phyloP scores from a whole-genome alignment of 2,888 invertebrate species.

The Carterocephalus palaemon region DNA sequence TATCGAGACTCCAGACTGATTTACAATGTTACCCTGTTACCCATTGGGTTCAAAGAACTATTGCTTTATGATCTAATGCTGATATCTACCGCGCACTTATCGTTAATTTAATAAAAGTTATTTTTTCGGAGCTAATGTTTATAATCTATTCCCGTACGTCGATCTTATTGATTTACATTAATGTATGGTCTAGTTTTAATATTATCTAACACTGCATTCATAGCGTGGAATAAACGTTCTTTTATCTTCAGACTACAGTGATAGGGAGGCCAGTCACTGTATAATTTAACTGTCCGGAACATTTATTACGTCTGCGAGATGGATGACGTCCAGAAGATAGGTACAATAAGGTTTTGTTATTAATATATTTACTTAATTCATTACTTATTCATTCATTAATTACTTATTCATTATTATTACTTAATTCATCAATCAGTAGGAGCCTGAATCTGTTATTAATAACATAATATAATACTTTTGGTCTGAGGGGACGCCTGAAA shows the following conservation, averaged over 20 bases:
- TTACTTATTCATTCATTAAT: too few species aligned
- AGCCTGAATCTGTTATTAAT: too few species aligned
- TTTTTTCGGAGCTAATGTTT: constrained; percentile 17
- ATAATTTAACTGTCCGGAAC: too few species aligned
- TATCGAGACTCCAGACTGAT: background rate
- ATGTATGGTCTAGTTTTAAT: background rate
- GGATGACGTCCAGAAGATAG: too few species aligned
- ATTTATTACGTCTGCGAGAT: too few species aligned
- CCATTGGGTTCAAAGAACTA: background rate
- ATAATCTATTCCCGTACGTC: constrained; percentile 5
- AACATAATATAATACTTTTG: too few species aligned
- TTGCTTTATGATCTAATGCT: constrained; percentile 8
- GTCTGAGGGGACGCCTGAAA: too few species aligned
- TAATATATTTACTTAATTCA: too few species aligned
- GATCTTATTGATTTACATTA: constrained; percentile 9
- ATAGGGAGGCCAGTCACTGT: background rate
- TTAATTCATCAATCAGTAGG: too few species aligned
- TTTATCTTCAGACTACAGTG: constrained; percentile 1
- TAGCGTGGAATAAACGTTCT: background rate
- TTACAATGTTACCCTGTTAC: too few species aligned
- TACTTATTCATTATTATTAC: too few species aligned
- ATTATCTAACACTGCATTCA: background rate
- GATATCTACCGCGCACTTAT: constrained; percentile 2
- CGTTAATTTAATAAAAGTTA: constrained; percentile 4
- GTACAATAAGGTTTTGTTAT: too few species aligned